phyloP scores from a whole-genome alignment of 2,797 vertebrate species.

The Margarornis squamiger region DNA sequence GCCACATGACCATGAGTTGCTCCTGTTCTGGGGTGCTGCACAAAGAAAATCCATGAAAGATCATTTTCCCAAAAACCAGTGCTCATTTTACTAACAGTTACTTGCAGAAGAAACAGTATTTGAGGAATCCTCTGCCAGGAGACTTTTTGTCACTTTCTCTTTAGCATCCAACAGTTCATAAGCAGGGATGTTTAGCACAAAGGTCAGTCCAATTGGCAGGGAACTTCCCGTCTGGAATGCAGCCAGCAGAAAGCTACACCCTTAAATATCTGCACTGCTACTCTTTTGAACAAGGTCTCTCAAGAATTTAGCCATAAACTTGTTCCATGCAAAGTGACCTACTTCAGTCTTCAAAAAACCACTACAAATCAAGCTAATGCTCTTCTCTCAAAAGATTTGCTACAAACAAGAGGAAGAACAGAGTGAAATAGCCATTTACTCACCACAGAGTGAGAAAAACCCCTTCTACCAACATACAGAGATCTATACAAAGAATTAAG shows the following conservation, averaged over 20 bases:
- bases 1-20: conserved; percentile 97
- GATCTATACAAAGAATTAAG: not conserved
- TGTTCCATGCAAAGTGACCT: not conserved
- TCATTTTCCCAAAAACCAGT: not conserved
- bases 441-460: accelerated
- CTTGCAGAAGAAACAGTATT: not conserved
- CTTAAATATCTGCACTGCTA: not conserved
- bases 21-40: conserved; percentile 95
- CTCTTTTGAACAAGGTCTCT: not conserved
- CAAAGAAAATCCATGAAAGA: not conserved
- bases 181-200: not conserved
- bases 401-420: not conserved
- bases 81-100: not conserved
- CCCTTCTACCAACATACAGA: accelerated
- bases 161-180: not conserved
- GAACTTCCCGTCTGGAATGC: not conserved
- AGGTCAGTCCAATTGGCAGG: not conserved
- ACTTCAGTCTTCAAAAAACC: not conserved
- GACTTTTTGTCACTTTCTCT: not conserved
- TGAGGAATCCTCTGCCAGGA: not conserved
- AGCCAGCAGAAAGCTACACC: not conserved
- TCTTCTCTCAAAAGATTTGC: not conserved
- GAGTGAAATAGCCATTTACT: not conserved
- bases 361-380: not conserved
- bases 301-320: not conserved